These are phyloP conservation scores for Epistrophella euchroma DNA, from an alignment of 2,888 invertebrate genomes.

Conservation along the genomic window DNA sequence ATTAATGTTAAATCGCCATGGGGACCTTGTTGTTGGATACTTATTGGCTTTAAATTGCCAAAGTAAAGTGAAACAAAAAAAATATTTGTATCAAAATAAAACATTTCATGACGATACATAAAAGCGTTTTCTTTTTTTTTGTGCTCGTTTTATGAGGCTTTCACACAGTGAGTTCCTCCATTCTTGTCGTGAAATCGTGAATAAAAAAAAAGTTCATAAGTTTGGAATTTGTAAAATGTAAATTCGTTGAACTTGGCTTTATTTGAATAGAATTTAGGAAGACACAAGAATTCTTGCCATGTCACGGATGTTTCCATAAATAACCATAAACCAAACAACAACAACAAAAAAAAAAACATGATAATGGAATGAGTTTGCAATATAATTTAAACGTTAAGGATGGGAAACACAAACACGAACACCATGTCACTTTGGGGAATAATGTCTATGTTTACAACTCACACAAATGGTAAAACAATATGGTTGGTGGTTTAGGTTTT, in stretches of 20 bases:
- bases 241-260: constrained; percentile 19
- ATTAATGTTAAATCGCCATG: not conserved
- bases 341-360: not conserved
- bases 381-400: constrained; percentile 6
- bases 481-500: not conserved
- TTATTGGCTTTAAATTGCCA: constrained; percentile 3
- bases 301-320: constrained; percentile 30
- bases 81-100: not conserved
- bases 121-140: not conserved
- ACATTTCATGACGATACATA: not conserved
- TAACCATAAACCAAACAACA: constrained; percentile 14
- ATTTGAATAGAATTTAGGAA: constrained; percentile 17
- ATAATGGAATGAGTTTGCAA: constrained; percentile 19
- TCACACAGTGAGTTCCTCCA: not conserved
- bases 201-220: constrained; percentile 28
- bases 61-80: not conserved
- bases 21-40: not conserved
- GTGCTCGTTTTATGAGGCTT: not conserved
- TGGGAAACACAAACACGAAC: not conserved
- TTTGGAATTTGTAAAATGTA: constrained; percentile 37
- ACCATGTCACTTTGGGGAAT: constrained; percentile 19
- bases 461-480: constrained; percentile 33
- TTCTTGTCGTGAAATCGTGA: not conserved
- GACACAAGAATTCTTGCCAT: constrained; percentile 12
- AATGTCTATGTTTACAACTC: constrained; percentile 33